Conservation (phyloP, 2,797 vertebrate genomes). For the Halcyon badia region DNA sequence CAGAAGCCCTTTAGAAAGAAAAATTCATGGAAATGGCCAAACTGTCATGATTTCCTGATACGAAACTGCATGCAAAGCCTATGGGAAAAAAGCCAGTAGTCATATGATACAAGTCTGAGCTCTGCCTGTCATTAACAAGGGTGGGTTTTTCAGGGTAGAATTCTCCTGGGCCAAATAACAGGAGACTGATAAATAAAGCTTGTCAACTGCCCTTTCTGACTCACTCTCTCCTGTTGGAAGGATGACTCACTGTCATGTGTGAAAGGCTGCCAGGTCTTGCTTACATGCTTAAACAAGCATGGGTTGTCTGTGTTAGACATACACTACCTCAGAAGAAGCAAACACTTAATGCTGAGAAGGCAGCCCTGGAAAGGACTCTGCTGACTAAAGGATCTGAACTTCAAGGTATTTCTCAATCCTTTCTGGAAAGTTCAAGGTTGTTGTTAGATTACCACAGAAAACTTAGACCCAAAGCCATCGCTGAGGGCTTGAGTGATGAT, state of each 20-base stretch:
- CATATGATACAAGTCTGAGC: background rate
- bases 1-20: background rate
- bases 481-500: background rate
- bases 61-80: background rate
- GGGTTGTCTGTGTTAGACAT: background rate
- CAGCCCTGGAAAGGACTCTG: conserved; percentile 28
- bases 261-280: conserved; percentile 48
- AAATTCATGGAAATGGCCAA: background rate
- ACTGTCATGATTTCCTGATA: background rate
- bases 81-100: background rate
- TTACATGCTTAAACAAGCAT: conserved; percentile 69
- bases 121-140: conserved; percentile 57
- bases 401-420: conserved; percentile 51
- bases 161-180: conserved; percentile 56
- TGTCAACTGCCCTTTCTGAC: conserved; percentile 68
- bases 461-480: background rate
- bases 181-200: conserved; percentile 69
- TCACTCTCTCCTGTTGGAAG: conserved; percentile 62
- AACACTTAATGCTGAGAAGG: background rate
- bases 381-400: conserved; percentile 62
- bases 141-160: conserved; percentile 46
- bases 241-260: conserved; percentile 66
- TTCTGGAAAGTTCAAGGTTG: conserved; percentile 52
- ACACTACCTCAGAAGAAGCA: conserved; percentile 15
- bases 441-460: conserved; percentile 36